Evolutionary conservation across 1,140 invertebrate genomes (phyloP).

Genomic region (Bombus vancouverensis): DNA sequence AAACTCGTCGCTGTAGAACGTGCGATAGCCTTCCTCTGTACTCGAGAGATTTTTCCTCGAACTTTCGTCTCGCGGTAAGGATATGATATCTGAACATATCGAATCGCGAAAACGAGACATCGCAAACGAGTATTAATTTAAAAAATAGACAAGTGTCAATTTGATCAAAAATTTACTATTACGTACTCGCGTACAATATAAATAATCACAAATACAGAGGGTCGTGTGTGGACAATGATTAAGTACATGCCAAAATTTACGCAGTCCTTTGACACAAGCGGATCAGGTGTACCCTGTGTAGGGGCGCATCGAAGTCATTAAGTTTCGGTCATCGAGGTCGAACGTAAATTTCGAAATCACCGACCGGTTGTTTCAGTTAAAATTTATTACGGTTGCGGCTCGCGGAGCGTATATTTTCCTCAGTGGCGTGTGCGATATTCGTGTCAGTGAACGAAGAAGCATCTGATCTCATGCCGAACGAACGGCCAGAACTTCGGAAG

Average conservation of each 20-base stretch:
- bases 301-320: background rate
- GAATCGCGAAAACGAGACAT: background rate
- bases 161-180: background rate
- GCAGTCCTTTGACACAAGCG: background rate
- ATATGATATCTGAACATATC: no score
- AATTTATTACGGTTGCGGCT: conserved; percentile 9
- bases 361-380: conserved; percentile 37
- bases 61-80: no score
- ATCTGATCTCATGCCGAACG: conserved; percentile 6
- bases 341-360: conserved; percentile 30
- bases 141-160: no score
- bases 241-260: conserved; percentile 10
- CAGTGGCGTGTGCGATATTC: background rate
- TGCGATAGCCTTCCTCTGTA: background rate
- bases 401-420: background rate
- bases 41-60: background rate
- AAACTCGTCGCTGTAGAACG: conserved; percentile 9
- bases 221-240: background rate
- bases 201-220: background rate
- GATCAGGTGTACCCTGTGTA: background rate
- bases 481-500: background rate
- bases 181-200: background rate
- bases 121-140: background rate
- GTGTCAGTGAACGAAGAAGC: conserved; percentile 30
- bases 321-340: conserved; percentile 9